Conservation (phyloP, 2,888 invertebrate genomes). For the Halictus quadricinctus region DNA sequence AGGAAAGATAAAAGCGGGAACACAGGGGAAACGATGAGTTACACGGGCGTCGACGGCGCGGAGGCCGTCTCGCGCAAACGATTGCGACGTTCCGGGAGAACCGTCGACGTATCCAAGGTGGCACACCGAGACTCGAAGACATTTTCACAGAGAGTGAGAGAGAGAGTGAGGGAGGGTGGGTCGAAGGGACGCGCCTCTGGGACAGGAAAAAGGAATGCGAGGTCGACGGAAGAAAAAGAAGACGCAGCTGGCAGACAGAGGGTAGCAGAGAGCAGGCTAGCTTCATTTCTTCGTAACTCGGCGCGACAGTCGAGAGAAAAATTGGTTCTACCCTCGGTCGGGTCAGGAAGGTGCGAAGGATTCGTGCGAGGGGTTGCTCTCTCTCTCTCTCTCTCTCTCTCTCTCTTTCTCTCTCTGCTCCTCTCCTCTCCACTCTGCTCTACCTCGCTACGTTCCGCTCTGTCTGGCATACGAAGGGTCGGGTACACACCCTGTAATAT, state of each 20-base stretch:
- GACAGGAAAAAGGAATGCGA: slow-evolving; percentile 16
- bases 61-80: slow-evolving; percentile 38
- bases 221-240: slow-evolving; percentile 33
- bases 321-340: slow-evolving; percentile 74
- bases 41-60: slow-evolving; percentile 32
- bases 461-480: slow-evolving; percentile 50
- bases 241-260: slow-evolving; percentile 55
- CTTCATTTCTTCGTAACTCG: slow-evolving; percentile 79
- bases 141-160: neutral
- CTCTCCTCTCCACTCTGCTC: neutral
- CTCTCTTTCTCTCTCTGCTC: neutral
- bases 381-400: neutral
- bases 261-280: slow-evolving; percentile 64
- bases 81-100: slow-evolving; percentile 52
- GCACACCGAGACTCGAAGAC: slow-evolving; percentile 33
- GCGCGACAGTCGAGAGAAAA: slow-evolving; percentile 79
- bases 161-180: neutral
- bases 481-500: slow-evolving; percentile 76
- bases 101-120: slow-evolving; percentile 57
- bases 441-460: slow-evolving; percentile 16
- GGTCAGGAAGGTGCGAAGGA: slow-evolving; percentile 67
- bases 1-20: slow-evolving; percentile 14
- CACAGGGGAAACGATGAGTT: slow-evolving; percentile 22
- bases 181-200: neutral
- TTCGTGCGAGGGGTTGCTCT: slow-evolving; percentile 50